Base-by-base conservation (phyloP, 2,888 invertebrate species). In the Lasioglossum oenotherae region DNA sequence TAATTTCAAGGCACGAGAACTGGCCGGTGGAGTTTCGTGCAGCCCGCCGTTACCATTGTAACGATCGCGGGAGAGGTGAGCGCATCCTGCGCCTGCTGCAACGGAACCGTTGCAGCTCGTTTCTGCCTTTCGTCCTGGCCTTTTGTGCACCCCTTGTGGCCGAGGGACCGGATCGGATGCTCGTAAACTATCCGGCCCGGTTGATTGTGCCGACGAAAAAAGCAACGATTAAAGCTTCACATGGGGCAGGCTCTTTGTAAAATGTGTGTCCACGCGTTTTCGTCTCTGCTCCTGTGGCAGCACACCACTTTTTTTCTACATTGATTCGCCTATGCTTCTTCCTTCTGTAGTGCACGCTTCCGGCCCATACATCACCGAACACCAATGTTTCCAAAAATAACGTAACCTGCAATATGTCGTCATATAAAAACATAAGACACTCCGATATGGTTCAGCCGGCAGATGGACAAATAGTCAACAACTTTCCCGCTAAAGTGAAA, bases 131-230 rank as follows among this genome's bases (percentile, higher is more conserved):
- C 74, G 44, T 80, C 73, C 74, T 57, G 74, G 27, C 41, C 73
- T 73, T 76, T 81, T 80, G 82, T 69, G 81, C 73, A 67, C 71
- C 84, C 71, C 74, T 85, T 74, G 75, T 77, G 79, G 64, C 69
- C 57, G 86, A 86, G 89, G 82, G 83, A 89, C 75, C 84, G 83
- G 84, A 86, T 89, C 84, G 82, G 64, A 73, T 41, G 72, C 73
- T 79, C 87, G 86, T 91, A 89, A 91, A 91, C 84, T 64, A 44
- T 75, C 19, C 35, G 38, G 44, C 46, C 67, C 49, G 74, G 75
- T 77, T 85, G 89, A 90, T 90, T 86, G 89, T 82, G 69, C 53
- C 64, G 86, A 85, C 88, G 85, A 88, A 90, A 91, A 82, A 84
- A 77, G 78, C 5, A 12, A 44, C 53, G 77, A 79, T 81, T 73